Evolutionary conservation across 2,888 invertebrate species (phyloP), one percentile per base, ranked within the genome.

Genomic region (Atherix ibis): DNA sequence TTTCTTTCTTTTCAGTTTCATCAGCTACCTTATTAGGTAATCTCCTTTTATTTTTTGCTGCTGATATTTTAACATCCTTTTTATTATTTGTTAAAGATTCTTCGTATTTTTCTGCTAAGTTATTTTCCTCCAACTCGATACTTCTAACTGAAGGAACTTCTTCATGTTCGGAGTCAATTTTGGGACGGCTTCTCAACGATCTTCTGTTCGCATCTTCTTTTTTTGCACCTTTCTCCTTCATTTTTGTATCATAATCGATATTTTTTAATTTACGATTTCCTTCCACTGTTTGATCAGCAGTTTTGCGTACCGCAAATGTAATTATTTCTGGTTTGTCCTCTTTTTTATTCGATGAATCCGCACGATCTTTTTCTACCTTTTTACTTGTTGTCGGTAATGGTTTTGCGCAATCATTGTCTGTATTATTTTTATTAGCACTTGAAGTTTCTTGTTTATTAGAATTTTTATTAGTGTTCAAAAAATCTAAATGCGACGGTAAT

Each of bases 401-500:
- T 24, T 39, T 35, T 14, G 36, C 41, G 18, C 16, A n/a, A 26
- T 24, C 15, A 15, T 35, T 31, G 8, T 31, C 24, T 14, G 12
- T 31, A 4, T 13, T 12, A 14, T 5, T 30, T 9, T 30, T 18
- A 25, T 19, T 26, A 6, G 18, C 18, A 12, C 5, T 5, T 18
- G 27, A 4, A 12, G 39, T 37, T 27, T 37, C 38, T 27, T 40
- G 35, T 35, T 35, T 36, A 27, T 31, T 40, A 6, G 27, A 15
- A 52, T 39, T 57, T 49, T 18, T 63, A 55, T 41, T 43, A 35
- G 37, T 38, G 49, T 73, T 68, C 52, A 83, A 73, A 52, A 76
- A 78, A 54, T 79, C 77, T 43, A 83, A 59, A 44, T 69, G 74
- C 2, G 78, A 69, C 16, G 83, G 82, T 40, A 83, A 56, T 31